Base-by-base conservation (phyloP, 2,888 invertebrate genomes). In the Ctenicera cuprea region DNA sequence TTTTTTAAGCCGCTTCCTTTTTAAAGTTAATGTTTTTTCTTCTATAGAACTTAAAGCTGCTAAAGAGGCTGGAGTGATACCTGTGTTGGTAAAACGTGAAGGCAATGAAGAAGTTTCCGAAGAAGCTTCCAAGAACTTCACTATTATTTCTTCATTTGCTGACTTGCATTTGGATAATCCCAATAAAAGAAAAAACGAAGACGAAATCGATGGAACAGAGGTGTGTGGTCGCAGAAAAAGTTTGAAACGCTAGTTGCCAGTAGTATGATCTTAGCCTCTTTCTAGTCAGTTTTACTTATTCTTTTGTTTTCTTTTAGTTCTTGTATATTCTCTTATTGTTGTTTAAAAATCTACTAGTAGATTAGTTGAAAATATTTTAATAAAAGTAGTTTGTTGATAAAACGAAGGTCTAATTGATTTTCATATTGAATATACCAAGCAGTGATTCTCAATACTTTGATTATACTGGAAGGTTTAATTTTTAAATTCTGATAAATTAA, bases 11-110 rank as follows among this genome's bases (percentile, higher is more conserved):
- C n/a, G n/a, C n/a, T n/a, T n/a, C n/a, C n/a, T n/a, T n/a, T n/a
- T n/a, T n/a, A n/a, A n/a, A n/a, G n/a, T 9, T 33, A 33, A 33
- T 33, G 7, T 33, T 26, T 26, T 26, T 26, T 54, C 26, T 26
- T 26, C 5, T 3, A 26, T n/a, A 96, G 97, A 98, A 88, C 96
- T 94, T 0, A 89, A 91, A 83, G 97, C 97, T 61, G 97, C 97
- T 0, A 90, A 90, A 50, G 86, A 89, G 37, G 94, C 95, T 0
- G 96, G 95, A 11, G 77, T 96, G 70, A 89, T 90, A 54, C 89
- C 91, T 11, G 89, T 91, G 3, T 85, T 98, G 26, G 91, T 97
- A 1, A 88, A 90, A 67, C 92, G 97, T 76, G 94, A 94, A 76
- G 97, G 96, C 65, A 97, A 97, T 86, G 91, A 90, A 0, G 88